A percentile compares a stretch with the other conserved stretches of the same genome.
These are phyloP conservation scores for Rhimphoctona megacephalus DNA, from an alignment of 2,888 invertebrate species.

Conservation along the genomic window DNA sequence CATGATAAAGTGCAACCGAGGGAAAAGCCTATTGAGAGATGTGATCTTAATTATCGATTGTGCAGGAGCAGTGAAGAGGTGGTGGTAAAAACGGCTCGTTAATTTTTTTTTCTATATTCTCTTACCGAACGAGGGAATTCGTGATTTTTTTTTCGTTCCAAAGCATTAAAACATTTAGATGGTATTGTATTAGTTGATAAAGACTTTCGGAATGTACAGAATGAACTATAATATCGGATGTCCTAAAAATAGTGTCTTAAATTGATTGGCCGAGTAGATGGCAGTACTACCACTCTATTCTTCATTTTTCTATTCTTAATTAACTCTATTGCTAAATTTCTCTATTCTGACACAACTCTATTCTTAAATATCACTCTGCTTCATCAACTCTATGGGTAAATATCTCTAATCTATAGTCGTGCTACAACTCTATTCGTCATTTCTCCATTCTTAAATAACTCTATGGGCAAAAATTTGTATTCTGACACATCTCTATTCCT, in stretches of 20 bases:
- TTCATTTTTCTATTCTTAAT: no score
- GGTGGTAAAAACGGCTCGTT: conserved; percentile 61
- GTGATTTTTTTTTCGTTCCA: conserved; percentile 11
- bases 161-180: conserved; percentile 16
- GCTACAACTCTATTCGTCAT: no score
- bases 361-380: no score
- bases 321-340: no score
- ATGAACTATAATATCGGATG: conserved; percentile 9
- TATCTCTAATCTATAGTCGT: no score
- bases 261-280: background rate
- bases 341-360: no score
- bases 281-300: no score
- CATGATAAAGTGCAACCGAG: conserved; percentile 44
- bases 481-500: no score
- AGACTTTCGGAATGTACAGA: conserved; percentile 60
- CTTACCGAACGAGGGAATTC: conserved; percentile 53
- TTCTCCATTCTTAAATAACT: no score
- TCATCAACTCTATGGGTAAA: no score
- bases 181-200: conserved; percentile 32
- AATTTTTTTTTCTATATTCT: conserved; percentile 6
- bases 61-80: conserved; percentile 18
- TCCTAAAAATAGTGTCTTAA: background rate
- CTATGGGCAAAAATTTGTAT: no score
- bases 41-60: conserved; percentile 9
- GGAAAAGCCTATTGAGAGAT: conserved; percentile 36